Evolutionary conservation across 1,140 invertebrate species (phyloP).

Genomic region (Neodiprion virginianus): DNA sequence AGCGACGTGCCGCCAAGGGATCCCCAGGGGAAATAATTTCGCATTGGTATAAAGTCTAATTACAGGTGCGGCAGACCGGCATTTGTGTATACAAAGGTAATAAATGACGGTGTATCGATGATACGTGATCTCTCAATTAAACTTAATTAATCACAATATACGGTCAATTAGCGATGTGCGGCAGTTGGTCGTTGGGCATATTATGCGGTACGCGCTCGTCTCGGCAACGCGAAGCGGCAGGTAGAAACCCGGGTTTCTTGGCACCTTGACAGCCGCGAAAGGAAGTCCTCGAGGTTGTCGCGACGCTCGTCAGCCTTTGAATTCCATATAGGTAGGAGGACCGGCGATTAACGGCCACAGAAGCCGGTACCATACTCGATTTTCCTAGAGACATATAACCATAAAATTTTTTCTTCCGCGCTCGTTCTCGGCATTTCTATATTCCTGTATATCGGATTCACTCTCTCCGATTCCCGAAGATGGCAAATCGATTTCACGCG

Average conservation of each 20-base stretch:
- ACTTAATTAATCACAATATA: neutral
- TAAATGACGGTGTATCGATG: no score
- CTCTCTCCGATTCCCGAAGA: no score
- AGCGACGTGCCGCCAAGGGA: no score
- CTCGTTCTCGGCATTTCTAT: no score
- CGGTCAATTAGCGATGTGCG: neutral
- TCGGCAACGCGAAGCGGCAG: neutral
- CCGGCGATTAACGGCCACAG: neutral
- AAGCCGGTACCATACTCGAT: neutral
- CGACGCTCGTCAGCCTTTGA: conserved; percentile 6
- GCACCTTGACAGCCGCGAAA: conserved; percentile 1
- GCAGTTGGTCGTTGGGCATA: no score
- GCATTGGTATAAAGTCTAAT: no score
- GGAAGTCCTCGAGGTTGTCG: conserved; percentile 3
- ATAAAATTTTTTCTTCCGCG: neutral
- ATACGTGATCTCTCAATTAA: neutral
- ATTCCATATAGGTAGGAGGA: neutral
- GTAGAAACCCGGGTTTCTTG: neutral
- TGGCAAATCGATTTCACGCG: no score
- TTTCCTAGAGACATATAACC: neutral
- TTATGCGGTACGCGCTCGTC: no score
- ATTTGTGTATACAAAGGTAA: no score
- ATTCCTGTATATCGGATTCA: no score
- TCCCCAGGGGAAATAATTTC: no score
- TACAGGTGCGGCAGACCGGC: no score